A percentile compares a stretch with the other conserved stretches of the same genome.
Conservation (phyloP, 2,113 vertebrate species). For the Rafetus swinhoei region DNA sequence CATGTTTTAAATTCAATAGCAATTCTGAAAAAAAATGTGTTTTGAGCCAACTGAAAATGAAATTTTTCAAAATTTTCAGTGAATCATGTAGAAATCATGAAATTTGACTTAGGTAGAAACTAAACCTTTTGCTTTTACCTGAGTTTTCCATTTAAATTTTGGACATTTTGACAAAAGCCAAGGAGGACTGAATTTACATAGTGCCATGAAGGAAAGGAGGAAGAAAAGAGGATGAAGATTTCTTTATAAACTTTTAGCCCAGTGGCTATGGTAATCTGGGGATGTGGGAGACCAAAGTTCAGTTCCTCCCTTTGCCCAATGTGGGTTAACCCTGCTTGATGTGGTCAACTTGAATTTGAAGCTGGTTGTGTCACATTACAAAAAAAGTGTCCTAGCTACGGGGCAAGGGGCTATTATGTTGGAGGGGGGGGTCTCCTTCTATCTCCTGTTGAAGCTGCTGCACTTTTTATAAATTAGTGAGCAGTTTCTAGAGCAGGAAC, state of each 20-base stretch:
- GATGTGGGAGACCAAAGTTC: neutral
- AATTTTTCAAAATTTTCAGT: neutral
- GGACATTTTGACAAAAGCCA: neutral
- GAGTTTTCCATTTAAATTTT: neutral
- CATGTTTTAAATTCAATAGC: neutral
- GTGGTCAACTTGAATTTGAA: neutral
- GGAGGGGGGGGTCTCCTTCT: neutral
- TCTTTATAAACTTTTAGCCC: neutral
- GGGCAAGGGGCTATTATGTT: neutral
- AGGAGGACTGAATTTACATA: neutral
- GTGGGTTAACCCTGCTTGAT: too few species aligned
- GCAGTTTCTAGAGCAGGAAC: neutral
- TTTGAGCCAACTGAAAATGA: neutral
- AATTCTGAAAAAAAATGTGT: too few species aligned
- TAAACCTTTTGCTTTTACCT: neutral
- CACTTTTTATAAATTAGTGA: neutral
- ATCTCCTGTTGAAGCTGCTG: neutral
- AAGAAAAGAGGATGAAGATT: neutral
- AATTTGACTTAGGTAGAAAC: neutral
- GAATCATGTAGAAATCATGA: neutral
- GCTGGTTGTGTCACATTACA: neutral
- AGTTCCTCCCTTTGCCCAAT: neutral
- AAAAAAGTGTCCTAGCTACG: neutral
- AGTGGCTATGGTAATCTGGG: neutral
- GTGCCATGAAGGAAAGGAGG: neutral